A percentile compares a stretch with the other conserved stretches of the same genome.
phyloP scores from a whole-genome alignment of 2,113 vertebrate genomes.

The Strigops habroptila region DNA sequence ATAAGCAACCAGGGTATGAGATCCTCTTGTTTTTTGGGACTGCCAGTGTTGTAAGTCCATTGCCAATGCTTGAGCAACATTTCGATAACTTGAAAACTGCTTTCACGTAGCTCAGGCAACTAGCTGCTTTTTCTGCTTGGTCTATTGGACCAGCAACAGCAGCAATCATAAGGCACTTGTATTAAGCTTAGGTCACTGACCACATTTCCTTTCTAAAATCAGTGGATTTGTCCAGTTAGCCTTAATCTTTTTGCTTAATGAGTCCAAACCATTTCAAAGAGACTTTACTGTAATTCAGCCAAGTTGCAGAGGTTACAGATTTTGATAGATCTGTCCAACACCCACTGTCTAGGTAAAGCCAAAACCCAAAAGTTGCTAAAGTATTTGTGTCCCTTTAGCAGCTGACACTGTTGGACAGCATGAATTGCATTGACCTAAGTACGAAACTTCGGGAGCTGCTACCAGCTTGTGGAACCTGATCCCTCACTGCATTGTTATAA shows the following conservation, averaged over 20 bases:
- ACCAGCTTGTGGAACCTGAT: not conserved
- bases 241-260: not conserved
- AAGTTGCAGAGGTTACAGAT: not conserved
- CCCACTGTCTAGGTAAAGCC: not conserved
- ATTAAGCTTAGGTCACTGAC: not conserved
- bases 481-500: not conserved
- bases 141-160: not conserved
- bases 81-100: not conserved
- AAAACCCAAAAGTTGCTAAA: not conserved
- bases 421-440: not conserved
- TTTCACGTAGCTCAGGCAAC: not conserved
- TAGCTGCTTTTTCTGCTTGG: not conserved
- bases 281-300: not conserved
- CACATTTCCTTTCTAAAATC: not conserved
- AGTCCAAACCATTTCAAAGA: not conserved
- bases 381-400: not conserved
- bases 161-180: not conserved
- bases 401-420: not conserved
- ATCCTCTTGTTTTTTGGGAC: not conserved
- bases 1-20: not conserved
- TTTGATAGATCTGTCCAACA: not conserved
- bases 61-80: not conserved
- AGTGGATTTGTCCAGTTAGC: not conserved
- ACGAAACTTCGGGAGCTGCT: not conserved
- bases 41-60: not conserved